Percentiles rank a stretch among this genome's conserved stretches.
These are phyloP conservation scores for Dryobota labecula DNA, from an alignment of 2,888 invertebrate genomes.

Conservation along the genomic window DNA sequence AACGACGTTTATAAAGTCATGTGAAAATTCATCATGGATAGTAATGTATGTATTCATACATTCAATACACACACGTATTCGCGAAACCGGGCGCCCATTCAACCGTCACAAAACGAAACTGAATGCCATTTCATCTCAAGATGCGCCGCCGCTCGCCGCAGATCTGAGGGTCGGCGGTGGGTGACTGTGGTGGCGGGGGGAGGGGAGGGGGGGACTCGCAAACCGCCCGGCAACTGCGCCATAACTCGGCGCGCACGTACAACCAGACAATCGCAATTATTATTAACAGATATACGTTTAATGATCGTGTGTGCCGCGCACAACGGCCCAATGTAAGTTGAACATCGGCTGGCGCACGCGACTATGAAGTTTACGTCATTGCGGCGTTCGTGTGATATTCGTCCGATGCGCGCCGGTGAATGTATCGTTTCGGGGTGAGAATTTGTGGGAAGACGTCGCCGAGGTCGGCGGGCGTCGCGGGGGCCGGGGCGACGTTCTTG, in stretches of 20 bases:
- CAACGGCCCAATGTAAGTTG: conserved; percentile 75
- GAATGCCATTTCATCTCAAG: conserved; percentile 85
- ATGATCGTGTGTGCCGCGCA: conserved; percentile 83
- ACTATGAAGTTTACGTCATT: conserved; percentile 77
- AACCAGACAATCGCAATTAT: conserved; percentile 89
- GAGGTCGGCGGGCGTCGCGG: conserved; percentile 62
- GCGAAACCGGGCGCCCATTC: conserved; percentile 80
- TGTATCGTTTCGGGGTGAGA: conserved; percentile 79
- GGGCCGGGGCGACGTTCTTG: conserved; percentile 73
- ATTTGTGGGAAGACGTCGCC: conserved; percentile 77
- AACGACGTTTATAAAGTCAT: conserved; percentile 42
- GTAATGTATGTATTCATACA: conserved; percentile 73
- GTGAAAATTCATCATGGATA: conserved; percentile 57
- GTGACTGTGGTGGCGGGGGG: conserved; percentile 61
- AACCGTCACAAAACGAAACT: conserved; percentile 84
- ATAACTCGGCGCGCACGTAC: conserved; percentile 87
- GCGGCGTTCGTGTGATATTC: conserved; percentile 77
- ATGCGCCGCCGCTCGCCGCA: conserved; percentile 79
- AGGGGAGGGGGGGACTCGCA: conserved; percentile 65
- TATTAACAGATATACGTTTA: conserved; percentile 89
- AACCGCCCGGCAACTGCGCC: conserved; percentile 85
- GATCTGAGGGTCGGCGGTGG: conserved; percentile 74
- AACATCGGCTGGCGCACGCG: conserved; percentile 72
- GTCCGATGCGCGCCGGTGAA: conserved; percentile 69
- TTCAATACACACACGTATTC: conserved; percentile 69